Conservation (phyloP, 2,113 vertebrate species). For the Merops nubicus region DNA sequence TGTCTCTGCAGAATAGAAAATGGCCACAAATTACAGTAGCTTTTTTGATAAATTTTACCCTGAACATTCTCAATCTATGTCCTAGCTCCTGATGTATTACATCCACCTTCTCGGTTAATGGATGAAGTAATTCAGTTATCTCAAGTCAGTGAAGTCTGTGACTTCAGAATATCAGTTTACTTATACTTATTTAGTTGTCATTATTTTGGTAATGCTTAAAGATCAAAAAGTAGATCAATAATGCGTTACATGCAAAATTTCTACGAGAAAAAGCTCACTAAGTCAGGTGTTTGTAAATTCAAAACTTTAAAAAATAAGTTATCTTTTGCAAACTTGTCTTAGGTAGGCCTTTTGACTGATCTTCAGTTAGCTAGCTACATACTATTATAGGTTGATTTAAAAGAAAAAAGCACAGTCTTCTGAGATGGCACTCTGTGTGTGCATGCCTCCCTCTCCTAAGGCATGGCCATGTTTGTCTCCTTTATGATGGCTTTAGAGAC, state of each 20-base stretch:
- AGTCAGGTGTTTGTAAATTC: background rate
- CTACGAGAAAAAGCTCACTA: background rate
- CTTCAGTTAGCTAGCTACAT: background rate
- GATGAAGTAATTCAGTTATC: background rate
- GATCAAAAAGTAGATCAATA: background rate
- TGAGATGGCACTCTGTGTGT: accelerated
- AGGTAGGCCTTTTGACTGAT: background rate
- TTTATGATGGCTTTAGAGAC: background rate
- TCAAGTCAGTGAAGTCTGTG: background rate
- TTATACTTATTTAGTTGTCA: background rate
- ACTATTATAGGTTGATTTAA: background rate
- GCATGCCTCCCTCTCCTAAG: background rate
- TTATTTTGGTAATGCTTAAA: background rate
- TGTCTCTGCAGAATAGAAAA: background rate
- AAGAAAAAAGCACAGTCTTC: background rate
- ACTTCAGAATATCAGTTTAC: background rate
- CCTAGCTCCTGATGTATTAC: background rate
- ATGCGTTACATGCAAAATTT: background rate
- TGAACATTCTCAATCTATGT: background rate
- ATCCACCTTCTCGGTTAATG: background rate
- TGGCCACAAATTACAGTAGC: background rate
- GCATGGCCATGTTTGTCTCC: accelerated
- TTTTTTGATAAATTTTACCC: background rate
- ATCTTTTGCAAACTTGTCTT: background rate
- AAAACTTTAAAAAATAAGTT: background rate